phyloP scores from a whole-genome alignment of 2,888 invertebrate genomes.

The Oligia fasciuncula region DNA sequence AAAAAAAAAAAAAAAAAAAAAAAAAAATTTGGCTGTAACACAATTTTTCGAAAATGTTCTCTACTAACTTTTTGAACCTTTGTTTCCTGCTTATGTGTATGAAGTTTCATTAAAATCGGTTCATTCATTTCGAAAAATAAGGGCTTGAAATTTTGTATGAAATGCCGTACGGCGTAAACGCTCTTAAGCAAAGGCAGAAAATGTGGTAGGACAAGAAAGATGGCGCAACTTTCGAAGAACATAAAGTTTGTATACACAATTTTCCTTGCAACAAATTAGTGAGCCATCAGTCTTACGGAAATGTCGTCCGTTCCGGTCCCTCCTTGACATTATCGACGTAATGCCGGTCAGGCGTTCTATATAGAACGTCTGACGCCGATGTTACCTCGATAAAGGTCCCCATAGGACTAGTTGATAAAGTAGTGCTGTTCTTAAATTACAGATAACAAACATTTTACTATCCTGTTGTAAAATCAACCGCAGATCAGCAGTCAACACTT shows the following conservation, averaged over 20 bases:
- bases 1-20: too few relatives aligned
- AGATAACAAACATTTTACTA: slow-evolving; percentile 10
- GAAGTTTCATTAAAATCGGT: too few relatives aligned
- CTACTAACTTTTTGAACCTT: too few relatives aligned
- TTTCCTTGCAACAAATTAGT: neutral
- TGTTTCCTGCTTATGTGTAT: too few relatives aligned
- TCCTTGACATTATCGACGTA: slow-evolving; percentile 7
- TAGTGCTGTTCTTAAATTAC: slow-evolving; percentile 3
- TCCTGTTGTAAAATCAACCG: neutral
- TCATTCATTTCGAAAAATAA: too few relatives aligned
- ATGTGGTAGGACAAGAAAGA: neutral
- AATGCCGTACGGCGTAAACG: too few relatives aligned
- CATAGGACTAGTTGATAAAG: neutral
- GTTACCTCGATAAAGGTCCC: neutral
- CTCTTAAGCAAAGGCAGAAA: neutral
- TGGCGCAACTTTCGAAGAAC: neutral
- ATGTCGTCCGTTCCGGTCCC: neutral
- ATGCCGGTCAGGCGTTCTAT: neutral
- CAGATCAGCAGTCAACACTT: neutral
- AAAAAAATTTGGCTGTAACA: too few relatives aligned
- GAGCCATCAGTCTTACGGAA: neutral
- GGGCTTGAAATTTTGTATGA: too few relatives aligned
- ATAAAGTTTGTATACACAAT: neutral
- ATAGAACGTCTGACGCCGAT: too few relatives aligned
- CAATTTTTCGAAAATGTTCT: too few relatives aligned